Evolutionary conservation across 2,113 vertebrate species (phyloP), one percentile per base, ranked within the genome.

Genomic region (Zeus faber): DNA sequence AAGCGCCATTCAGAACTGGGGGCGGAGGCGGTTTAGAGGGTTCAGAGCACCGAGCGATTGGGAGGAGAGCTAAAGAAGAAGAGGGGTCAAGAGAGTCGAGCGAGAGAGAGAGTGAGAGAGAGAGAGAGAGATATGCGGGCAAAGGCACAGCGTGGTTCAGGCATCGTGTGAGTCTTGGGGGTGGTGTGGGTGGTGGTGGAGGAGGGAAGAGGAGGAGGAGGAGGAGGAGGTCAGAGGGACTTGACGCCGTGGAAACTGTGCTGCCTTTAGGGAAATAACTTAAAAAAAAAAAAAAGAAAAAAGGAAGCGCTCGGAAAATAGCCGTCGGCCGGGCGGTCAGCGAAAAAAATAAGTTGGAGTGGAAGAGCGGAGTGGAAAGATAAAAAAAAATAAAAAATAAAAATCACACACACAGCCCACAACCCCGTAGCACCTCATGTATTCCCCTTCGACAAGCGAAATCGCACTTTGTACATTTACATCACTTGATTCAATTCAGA

Each of bases 61-160:
- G 70, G 24, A 72, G 49, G 70, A 26, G 60, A 69, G 44, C 70
- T 73, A 54, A 68, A 29, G 27, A 9, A 5, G 27, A n/a, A n/a
- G n/a, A n/a, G n/a, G n/a, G 67, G 53, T 64, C 65, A 21, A 48
- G 45, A 62, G 55, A 29, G 53, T 60, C 61, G 60, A 69, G 44
- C 70, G 72, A 54, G 67, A 29, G 27, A 9, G 4, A 9, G 61
- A 68, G 45, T 73, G 51, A 69, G n/a, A 50, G 58, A 81, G 8
- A 48, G 63, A 37, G 51, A 43, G 67, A 67, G 76, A 77, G 60
- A 76, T 54, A 54, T 50, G 43, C 6, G 72, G 64, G 70, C n/a
- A 44, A 77, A 64, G 75, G 62, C 70, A 74, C 50, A 72, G 54
- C 59, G 62, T 78, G 71, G 79, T 70, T 85, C 65, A 68, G 73